Evolutionary conservation across 2,113 vertebrate species (phyloP), one percentile per base, ranked within the genome.

Genomic region (Muntiacus reevesi): DNA sequence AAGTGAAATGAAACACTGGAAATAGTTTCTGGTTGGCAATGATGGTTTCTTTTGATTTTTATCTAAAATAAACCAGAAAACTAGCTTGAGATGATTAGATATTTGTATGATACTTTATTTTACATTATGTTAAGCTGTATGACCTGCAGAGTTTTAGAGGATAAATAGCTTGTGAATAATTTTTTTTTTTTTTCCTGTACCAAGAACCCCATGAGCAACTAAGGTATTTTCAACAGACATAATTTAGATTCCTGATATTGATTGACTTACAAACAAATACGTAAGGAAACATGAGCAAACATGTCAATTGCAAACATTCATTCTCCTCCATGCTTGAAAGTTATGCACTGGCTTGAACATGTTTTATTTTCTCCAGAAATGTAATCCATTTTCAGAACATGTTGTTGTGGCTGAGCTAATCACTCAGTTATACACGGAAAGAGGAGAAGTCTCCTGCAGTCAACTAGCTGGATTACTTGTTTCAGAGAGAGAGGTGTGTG

Each of bases 361-460:
- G 55, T 54, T 62, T 97, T 88, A 86, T 89, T 97, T 97, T 91
- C 47, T 83, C 40, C n/a, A 86, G 67, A 78, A 78, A 89, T 16
- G 36, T 64, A 55, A 52, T 95, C 47, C 84, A 0, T 89, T 98
- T 98, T 62, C 8, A 88, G 52, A 94, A 93, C 0, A 0, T 33
- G 7, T 89, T 95, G 30, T 89, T 83, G 52, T 92, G 17, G n/a
- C n/a, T 91, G 50, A 90, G 81, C 33, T 82, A 97, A 97, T 93
- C 96, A 74, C 87, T 98, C 71, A 83, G 89, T 83, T 96, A n/a
- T 8, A 88, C 67, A 55, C 91, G 33, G 95, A 95, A 40, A 86
- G 30, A 88, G 14, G 40, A 87, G 60, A 92, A 76, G 43, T 11
- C 52, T 88, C 5, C 30, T 95, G 36, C 10, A 84, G 59, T 71